Evolutionary conservation across 2,113 vertebrate species (phyloP).

Genomic region (Taxidea taxus): DNA sequence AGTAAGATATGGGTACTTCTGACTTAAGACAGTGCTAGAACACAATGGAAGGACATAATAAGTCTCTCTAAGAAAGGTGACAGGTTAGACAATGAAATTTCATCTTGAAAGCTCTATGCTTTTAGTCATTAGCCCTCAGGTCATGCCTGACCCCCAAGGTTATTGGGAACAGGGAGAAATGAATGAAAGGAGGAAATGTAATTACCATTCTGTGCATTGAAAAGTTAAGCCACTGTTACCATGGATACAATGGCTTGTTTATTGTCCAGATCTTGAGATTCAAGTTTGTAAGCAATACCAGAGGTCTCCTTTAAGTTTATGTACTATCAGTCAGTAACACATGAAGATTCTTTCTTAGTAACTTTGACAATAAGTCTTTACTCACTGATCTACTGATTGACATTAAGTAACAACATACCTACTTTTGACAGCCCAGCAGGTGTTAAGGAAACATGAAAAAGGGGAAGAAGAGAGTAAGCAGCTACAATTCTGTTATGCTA

Average conservation of each 20-base stretch:
- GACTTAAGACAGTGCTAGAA: neutral
- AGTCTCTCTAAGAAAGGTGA: conserved; percentile 11
- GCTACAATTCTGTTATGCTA: neutral
- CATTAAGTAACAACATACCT: neutral
- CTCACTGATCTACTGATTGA: neutral
- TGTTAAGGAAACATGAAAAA: neutral
- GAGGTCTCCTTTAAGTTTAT: conserved; percentile 27
- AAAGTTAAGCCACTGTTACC: conserved; percentile 59
- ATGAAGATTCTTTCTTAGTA: conserved; percentile 15
- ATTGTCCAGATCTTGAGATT: conserved; percentile 31
- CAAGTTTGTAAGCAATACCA: conserved; percentile 37
- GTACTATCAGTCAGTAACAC: neutral
- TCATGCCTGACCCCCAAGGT: conserved; percentile 34
- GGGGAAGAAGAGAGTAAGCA: neutral
- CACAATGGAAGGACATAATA: neutral
- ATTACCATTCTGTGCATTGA: conserved; percentile 63
- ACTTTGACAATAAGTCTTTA: conserved; percentile 31
- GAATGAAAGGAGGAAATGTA: conserved; percentile 58
- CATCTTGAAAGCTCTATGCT: neutral
- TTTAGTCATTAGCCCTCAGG: conserved; percentile 45
- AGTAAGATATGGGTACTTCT: neutral
- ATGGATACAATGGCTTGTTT: conserved; percentile 47
- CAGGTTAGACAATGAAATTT: conserved; percentile 39
- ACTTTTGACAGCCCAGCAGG: neutral
- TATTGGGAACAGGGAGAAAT: conserved; percentile 63